Conservation (phyloP, 2,113 vertebrate species). For the Scopus umbretta region DNA sequence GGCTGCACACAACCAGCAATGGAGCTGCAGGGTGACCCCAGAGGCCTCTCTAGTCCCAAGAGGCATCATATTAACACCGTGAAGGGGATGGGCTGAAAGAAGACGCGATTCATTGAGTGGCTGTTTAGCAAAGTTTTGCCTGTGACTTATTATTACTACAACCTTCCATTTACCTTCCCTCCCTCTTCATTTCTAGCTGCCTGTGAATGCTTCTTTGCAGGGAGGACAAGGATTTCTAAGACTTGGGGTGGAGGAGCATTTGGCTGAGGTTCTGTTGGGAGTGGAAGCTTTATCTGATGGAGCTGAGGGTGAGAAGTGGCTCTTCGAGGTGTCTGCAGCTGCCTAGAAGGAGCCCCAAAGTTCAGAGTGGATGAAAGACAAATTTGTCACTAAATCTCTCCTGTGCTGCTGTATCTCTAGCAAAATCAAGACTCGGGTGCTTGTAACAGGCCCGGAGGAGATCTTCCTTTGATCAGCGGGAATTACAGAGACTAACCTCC, state of each 20-base stretch:
- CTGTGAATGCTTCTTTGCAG: background rate
- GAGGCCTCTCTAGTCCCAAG: background rate
- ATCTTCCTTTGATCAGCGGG: background rate
- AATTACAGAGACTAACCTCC: background rate
- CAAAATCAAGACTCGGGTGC: background rate
- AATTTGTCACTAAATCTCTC: background rate
- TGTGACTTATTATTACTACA: background rate
- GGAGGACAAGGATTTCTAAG: background rate
- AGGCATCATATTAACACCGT: rapidly evolving
- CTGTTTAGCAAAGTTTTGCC: background rate
- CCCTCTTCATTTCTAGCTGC: background rate
- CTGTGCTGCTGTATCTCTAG: background rate
- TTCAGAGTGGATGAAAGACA: background rate
- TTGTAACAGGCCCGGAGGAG: background rate
- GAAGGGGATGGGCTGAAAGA: background rate
- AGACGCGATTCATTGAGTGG: background rate
- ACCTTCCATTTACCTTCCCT: background rate
- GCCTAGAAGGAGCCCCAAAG: background rate
- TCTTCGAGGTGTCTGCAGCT: rapidly evolving
- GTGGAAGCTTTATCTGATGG: background rate
- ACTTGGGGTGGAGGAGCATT: background rate
- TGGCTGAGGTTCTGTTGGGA: background rate
- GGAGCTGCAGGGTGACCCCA: background rate
- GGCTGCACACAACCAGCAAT: background rate
- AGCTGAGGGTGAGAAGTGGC: background rate